Conservation (phyloP, 2,888 invertebrate genomes). For the Diplolepis rosae region DNA sequence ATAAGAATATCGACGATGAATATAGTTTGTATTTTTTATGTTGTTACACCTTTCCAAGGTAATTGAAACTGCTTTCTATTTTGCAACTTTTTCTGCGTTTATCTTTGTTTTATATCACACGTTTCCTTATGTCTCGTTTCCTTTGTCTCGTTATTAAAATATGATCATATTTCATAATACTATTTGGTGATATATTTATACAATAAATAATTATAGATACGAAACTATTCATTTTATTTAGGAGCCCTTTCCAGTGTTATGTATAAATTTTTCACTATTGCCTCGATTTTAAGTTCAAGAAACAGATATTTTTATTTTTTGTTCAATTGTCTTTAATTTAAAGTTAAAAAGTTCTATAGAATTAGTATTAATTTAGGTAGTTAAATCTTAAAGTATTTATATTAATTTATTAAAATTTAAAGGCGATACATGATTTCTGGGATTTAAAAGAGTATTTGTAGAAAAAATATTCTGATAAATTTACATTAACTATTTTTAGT, state of each 20-base stretch:
- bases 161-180: conserved; percentile 58
- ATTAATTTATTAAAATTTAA: too few species aligned
- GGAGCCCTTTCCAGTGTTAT: background rate
- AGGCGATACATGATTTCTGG: too few species aligned
- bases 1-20: conserved; percentile 16
- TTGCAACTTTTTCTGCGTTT: conserved; percentile 33
- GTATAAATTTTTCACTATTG: background rate
- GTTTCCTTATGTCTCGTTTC: conserved; percentile 24
- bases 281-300: too few species aligned
- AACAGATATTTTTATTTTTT: too few species aligned
- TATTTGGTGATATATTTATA: conserved; percentile 71
- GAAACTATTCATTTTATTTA: background rate
- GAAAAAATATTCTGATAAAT: too few species aligned
- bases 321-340: too few species aligned
- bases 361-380: too few species aligned
- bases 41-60: conserved; percentile 8
- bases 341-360: too few species aligned
- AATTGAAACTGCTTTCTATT: conserved; percentile 11
- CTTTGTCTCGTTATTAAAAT: conserved; percentile 38
- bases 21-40: conserved; percentile 27
- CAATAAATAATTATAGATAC: conserved; percentile 60
- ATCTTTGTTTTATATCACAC: conserved; percentile 34
- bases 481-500: too few species aligned
- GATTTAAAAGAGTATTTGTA: too few species aligned
- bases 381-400: too few species aligned